Percentiles rank a stretch among this genome's conserved stretches.
Evolutionary conservation across 1,140 invertebrate genomes (phyloP).

Genomic region (Xylocopa sonorina): DNA sequence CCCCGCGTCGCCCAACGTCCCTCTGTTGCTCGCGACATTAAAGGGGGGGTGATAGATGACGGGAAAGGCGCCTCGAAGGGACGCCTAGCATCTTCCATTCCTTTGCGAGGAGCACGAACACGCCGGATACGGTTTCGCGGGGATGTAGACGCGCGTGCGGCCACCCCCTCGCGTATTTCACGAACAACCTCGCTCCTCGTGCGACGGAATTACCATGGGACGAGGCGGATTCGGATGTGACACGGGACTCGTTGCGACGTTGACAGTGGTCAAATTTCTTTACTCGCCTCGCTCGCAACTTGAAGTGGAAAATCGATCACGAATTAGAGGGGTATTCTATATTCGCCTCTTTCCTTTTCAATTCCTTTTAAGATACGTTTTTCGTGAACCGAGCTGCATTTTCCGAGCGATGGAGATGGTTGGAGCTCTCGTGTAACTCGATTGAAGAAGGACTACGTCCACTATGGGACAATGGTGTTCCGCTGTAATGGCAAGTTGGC

Average conservation of each 20-base stretch:
- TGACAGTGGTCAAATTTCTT: no score
- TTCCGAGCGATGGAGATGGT: conserved; percentile 20
- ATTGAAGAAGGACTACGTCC: conserved; percentile 68
- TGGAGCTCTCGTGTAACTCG: conserved; percentile 67
- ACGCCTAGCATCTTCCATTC: conserved; percentile 65
- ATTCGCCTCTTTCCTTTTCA: no score
- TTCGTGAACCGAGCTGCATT: no score
- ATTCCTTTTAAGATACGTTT: no score
- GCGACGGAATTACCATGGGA: conserved; percentile 5
- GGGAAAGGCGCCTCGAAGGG: conserved; percentile 66
- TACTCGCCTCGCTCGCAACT: no score
- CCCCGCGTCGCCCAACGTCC: not conserved
- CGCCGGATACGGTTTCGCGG: conserved; percentile 17
- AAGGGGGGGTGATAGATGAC: conserved; percentile 65
- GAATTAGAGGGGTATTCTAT: no score
- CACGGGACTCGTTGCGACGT: not conserved
- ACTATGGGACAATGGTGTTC: conserved; percentile 65
- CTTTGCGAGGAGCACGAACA: conserved; percentile 47
- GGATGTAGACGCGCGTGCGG: conserved; percentile 10
- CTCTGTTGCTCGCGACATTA: conserved; percentile 56
- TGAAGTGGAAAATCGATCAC: no score
- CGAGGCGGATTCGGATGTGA: not conserved
- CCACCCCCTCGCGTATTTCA: conserved; percentile 37
- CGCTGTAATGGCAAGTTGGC: conserved; percentile 40
- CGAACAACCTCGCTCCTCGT: conserved; percentile 4